These are phyloP conservation scores for Hylaeus volcanicus DNA, from an alignment of 1,140 invertebrate species.

Conservation along the genomic window DNA sequence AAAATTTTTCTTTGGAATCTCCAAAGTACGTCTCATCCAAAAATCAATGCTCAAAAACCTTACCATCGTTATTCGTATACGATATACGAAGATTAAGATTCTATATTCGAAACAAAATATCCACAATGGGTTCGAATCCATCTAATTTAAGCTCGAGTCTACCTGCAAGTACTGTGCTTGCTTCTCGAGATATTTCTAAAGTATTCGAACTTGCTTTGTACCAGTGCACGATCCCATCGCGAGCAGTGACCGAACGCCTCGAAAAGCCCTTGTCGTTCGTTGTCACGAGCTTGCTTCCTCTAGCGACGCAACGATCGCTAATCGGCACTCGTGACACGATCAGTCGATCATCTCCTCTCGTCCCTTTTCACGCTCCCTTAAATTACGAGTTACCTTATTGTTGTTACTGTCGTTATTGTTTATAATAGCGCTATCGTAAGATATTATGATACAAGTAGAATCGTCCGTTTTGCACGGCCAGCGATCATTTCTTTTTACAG, in stretches of 20 bases:
- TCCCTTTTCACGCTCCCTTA: constrained; percentile 27
- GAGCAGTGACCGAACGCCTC: constrained; percentile 18
- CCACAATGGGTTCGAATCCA: too few species aligned
- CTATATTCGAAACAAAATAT: too few species aligned
- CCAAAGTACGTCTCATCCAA: too few species aligned
- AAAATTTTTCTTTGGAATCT: too few species aligned
- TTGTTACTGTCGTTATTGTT: constrained; percentile 59
- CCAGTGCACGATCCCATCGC: not conserved
- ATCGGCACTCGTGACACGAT: not conserved
- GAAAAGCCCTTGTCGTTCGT: constrained; percentile 27
- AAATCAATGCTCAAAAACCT: too few species aligned
- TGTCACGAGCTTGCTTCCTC: constrained; percentile 17
- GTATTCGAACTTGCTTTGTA: too few species aligned
- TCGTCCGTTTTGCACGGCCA: constrained; percentile 38
- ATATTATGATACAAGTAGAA: constrained; percentile 66
- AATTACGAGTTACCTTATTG: constrained; percentile 57
- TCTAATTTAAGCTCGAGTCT: too few species aligned
- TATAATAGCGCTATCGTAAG: constrained; percentile 59
- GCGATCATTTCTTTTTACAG: constrained; percentile 51
- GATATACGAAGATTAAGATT: too few species aligned
- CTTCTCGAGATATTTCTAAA: too few species aligned
- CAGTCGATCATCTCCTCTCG: constrained; percentile 31
- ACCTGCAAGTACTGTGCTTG: too few species aligned
- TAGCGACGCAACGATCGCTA: constrained; percentile 25
- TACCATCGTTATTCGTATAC: too few species aligned